Conservation (phyloP, 2,113 vertebrate species). For the Perca schrenkii region DNA sequence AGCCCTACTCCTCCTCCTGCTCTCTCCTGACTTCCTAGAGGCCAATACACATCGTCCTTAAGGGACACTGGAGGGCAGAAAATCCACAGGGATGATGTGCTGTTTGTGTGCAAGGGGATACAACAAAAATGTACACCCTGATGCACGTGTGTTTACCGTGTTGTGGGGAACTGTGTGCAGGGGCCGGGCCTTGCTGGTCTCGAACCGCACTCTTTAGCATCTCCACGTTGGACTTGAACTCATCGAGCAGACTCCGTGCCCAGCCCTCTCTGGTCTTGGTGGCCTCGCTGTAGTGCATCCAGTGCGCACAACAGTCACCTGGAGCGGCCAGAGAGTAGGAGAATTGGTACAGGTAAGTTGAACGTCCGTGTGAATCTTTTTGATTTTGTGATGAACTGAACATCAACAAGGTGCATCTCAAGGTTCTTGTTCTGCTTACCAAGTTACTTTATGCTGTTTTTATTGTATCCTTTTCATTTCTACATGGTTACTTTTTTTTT, state of each 20-base stretch:
- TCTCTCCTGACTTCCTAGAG: conserved; percentile 76
- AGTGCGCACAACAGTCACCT: conserved; percentile 95
- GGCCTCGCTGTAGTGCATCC: conserved; percentile 97
- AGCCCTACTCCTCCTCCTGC: conserved; percentile 75
- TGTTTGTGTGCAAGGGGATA: neutral
- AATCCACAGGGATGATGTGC: conserved; percentile 68
- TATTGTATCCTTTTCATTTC: neutral
- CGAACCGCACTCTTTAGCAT: conserved; percentile 92
- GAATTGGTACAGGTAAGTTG: neutral
- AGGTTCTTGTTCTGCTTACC: neutral
- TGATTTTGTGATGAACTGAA: neutral
- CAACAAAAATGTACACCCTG: neutral
- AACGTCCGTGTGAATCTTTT: neutral
- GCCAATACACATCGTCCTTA: conserved; percentile 80
- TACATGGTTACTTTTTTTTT: neutral
- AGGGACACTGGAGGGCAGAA: conserved; percentile 82
- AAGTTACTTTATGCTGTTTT: neutral
- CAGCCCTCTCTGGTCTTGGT: conserved; percentile 93
- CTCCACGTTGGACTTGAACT: conserved; percentile 93
- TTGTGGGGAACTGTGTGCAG: conserved; percentile 86
- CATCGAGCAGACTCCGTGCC: conserved; percentile 90
- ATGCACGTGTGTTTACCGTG: conserved; percentile 57
- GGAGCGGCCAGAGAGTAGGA: conserved; percentile 18
- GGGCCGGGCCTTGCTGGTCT: conserved; percentile 86
- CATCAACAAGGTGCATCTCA: neutral